Conservation (phyloP, 2,888 invertebrate genomes). For the Idaea dimidiata region DNA sequence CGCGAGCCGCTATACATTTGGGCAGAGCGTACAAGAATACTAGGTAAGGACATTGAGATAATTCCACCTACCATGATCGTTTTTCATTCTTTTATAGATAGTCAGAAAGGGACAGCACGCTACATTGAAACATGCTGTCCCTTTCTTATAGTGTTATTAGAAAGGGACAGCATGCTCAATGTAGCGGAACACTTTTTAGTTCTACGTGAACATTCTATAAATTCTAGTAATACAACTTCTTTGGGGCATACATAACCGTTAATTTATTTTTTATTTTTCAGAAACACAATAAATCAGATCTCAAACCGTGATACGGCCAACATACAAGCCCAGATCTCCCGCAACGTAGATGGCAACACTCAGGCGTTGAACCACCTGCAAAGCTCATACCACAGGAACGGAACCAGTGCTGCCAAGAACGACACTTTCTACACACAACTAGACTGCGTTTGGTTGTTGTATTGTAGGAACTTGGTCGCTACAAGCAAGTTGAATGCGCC, state of each 20-base stretch:
- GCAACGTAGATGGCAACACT: conserved; percentile 61
- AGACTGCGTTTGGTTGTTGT: conserved; percentile 82
- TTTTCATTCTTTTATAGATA: no score
- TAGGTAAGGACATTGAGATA: conserved; percentile 43
- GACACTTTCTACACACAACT: conserved; percentile 58
- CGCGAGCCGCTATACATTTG: conserved; percentile 78
- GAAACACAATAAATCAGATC: conserved; percentile 55
- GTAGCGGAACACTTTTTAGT: no score
- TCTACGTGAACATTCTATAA: no score
- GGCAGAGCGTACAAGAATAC: conserved; percentile 79
- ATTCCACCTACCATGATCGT: no score
- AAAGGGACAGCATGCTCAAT: no score
- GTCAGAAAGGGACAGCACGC: no score
- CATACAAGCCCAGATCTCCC: conserved; percentile 55
- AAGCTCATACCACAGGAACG: conserved; percentile 48
- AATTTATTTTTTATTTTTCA: no score
- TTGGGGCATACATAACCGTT: no score
- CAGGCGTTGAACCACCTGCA: conserved; percentile 63
- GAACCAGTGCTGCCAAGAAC: conserved; percentile 39
- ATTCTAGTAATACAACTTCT: no score
- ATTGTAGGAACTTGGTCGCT: conserved; percentile 78
- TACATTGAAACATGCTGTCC: no score
- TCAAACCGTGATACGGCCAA: conserved; percentile 49
- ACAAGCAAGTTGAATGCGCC: conserved; percentile 75
- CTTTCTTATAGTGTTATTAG: no score